These are phyloP conservation scores for Plodia interpunctella DNA, from an alignment of 1,140 invertebrate species.

Conservation along the genomic window DNA sequence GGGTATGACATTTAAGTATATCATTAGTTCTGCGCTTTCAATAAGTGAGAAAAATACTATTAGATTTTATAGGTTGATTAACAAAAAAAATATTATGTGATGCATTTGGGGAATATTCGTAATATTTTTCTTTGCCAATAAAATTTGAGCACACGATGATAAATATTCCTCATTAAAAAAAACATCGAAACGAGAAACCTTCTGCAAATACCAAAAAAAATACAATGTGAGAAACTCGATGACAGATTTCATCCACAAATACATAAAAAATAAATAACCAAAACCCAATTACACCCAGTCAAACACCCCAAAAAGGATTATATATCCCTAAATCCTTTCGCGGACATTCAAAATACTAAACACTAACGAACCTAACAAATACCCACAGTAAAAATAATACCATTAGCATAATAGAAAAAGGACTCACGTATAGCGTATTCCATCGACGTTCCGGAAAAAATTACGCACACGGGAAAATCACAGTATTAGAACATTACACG, in stretches of 20 bases:
- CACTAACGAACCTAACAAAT: constrained; percentile 27
- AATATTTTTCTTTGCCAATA: no score
- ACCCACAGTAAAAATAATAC: constrained; percentile 19
- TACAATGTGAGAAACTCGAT: no score
- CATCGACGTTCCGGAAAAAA: constrained; percentile 24
- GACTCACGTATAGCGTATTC: constrained; percentile 34
- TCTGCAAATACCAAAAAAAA: no score
- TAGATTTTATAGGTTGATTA: no score
- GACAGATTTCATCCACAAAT: background rate
- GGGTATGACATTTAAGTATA: no score
- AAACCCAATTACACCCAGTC: constrained; percentile 9
- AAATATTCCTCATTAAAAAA: no score
- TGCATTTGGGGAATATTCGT: no score
- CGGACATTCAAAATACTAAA: background rate
- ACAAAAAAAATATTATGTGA: no score
- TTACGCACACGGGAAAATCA: constrained; percentile 32
- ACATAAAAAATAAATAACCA: constrained; percentile 13
- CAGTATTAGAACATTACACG: constrained; percentile 13
- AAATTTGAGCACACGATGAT: no score
- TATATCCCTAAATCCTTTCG: background rate
- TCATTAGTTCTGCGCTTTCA: no score
- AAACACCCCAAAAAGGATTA: background rate
- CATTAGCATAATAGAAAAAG: constrained; percentile 31
- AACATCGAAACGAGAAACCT: no score
- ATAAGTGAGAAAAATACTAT: no score